Evolutionary conservation across 1,140 invertebrate species (phyloP), one percentile per base, ranked within the genome.

Genomic region (Euglossa dilemma): DNA sequence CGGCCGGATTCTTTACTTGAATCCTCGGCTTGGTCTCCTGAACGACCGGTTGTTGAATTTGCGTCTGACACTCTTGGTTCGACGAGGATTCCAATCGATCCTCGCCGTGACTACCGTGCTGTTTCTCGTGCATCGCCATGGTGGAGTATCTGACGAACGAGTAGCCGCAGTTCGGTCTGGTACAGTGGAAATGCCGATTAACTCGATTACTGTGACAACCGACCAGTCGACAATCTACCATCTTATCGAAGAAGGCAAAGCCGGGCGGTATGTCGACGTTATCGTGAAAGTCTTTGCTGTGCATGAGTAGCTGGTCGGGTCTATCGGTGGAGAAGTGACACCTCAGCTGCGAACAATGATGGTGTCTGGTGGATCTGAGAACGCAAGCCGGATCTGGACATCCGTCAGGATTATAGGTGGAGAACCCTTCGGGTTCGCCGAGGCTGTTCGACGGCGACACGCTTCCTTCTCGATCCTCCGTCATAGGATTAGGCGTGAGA

Each of bases 241-340:
- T 97, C 66, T 96, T 95, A 87, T 98, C 97, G 93, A 96, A 98
- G 93, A 97, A 98, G 47, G 97, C 96, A 91, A 97, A 98, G 9
- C 97, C 97, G 25, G 97, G 96, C n/a, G 97, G 93, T 84, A 98
- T 97, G 87, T 97, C 96, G 25, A 97, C 96, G 89, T 97, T 97
- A 85, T 97, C 97, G 91, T 98, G 97, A 91, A 98, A 98, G 90
- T 98, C 97, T 89, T 96, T 96, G 71, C 97, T 96, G 90, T 98
- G 97, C 88, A 96, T 95, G 12, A 96, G 93, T 12, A 97, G 91
- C 54, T 96, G 95, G 85, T 97, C 96, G 18, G 95, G 94, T 61
- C 95, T 93, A 82, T 97, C 96, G 6, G 97, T 97, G 18, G 96
- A 95, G 87, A 96, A 97, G 71, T 94, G 90, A 71, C 94, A 98